Base-by-base conservation (phyloP, 1,140 invertebrate species). In the Tachypleus tridentatus region DNA sequence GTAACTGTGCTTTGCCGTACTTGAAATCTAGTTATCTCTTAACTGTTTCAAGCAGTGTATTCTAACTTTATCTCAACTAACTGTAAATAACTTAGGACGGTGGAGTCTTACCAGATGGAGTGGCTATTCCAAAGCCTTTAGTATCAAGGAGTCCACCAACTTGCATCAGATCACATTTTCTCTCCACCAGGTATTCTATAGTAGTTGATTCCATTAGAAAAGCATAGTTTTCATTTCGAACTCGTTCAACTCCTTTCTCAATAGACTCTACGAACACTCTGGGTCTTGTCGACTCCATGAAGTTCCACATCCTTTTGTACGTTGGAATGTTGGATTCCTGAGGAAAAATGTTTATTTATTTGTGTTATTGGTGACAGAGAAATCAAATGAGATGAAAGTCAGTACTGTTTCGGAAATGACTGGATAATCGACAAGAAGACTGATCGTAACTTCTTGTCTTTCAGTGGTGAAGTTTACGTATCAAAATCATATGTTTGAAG, bases 291-390 rank as follows among this genome's bases (percentile, higher is more conserved):
- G 86, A 82, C 64, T 82, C 80, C 90, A 93, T 98, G 61, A 87
- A 83, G 9, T 85, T 82, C 84, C 86, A 90, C 88, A 96, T 91
- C 65, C 80, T 78, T 74, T 85, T 82, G 73, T 89, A 93, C 0
- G 84, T 82, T 0, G 89, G 89, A 73, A 93, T 90, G 77, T 91
- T 93, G 8, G 91, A 94, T 75, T 93, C 90, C 87, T 77, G 74
- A 73, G 47, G 47, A 57, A 10, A 29, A 29, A 29, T 29, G 29
- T 29, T 29, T 2, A 29, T 29, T 29, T 29, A 51, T 2, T 10
- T 10, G 11, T 10, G 10, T 29, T 10, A 9, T 8, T 49, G 29
- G 29, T 29, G 29, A 29, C 29, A 29, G 29, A 29, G 29, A 29
- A 29, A 29, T 29, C 29, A 29, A 29, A 29, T 29, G 29, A 29